Conservation (phyloP, 2,113 vertebrate genomes). For the Pelusios castaneus region DNA sequence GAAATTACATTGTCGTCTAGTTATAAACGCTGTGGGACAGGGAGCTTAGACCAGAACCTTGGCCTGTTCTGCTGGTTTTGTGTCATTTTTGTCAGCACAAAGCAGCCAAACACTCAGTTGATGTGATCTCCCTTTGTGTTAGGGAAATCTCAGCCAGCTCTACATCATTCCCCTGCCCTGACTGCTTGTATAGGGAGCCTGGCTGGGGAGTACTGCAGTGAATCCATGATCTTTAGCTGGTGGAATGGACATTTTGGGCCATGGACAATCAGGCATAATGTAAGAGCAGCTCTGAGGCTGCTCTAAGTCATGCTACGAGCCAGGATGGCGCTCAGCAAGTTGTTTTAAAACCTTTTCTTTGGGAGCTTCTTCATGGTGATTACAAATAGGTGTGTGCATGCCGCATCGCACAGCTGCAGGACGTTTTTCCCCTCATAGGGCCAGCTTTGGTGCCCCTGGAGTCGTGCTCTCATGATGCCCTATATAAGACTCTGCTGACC, state of each 20-base stretch:
- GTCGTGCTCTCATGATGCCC: no score
- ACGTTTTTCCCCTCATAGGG: no score
- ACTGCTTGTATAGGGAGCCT: neutral
- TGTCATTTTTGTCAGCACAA: neutral
- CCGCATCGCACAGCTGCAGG: no score
- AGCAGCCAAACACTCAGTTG: neutral
- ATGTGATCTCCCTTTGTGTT: neutral
- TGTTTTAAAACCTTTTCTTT: neutral
- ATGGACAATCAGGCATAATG: neutral
- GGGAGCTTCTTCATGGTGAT: no score
- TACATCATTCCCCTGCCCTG: neutral
- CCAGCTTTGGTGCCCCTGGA: no score
- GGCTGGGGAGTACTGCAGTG: neutral
- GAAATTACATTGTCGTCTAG: neutral
- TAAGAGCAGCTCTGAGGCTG: no score
- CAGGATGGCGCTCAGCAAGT: neutral
- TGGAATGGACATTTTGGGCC: neutral
- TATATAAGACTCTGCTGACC: no score
- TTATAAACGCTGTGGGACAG: neutral
- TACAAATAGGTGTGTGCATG: no score
- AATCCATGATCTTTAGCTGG: neutral
- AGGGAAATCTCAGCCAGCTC: neutral
- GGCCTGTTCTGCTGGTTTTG: neutral
- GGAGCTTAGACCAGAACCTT: neutral
- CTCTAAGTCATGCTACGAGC: no score